Percentiles rank a stretch among this genome's conserved stretches.
Conservation (phyloP, 2,113 vertebrate genomes). For the Alouatta palliata region DNA sequence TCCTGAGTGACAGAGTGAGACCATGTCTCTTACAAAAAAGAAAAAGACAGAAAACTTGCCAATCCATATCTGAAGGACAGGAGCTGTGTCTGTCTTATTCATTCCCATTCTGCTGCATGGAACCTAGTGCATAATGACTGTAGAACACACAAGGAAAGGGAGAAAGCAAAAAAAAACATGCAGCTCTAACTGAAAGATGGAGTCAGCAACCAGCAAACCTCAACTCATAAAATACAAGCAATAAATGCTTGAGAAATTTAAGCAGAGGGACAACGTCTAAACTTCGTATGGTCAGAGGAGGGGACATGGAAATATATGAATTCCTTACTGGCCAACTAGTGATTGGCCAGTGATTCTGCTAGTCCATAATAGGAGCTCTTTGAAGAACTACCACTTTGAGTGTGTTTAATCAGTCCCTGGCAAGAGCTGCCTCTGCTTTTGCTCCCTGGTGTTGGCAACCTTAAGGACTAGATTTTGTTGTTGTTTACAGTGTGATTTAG, state of each 20-base stretch:
- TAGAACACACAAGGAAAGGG: background rate
- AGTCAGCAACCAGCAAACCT: background rate
- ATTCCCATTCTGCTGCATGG: background rate
- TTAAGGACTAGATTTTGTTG: background rate
- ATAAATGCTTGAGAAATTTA: background rate
- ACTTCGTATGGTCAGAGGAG: background rate
- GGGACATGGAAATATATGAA: background rate
- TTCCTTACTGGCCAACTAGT: background rate
- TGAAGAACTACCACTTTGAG: background rate
- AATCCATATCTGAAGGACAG: background rate
- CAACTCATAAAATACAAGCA: background rate
- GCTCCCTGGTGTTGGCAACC: background rate
- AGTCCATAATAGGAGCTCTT: background rate
- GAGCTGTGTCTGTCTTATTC: background rate
- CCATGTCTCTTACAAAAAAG: too few relatives aligned
- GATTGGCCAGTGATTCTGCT: background rate
- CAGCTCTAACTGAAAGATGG: background rate
- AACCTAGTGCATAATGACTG: background rate
- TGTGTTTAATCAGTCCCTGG: background rate
- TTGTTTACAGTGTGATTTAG: conserved; percentile 47
- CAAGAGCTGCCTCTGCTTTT: background rate
- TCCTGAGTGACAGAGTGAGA: too few relatives aligned
- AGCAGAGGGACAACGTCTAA: background rate
- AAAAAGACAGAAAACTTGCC: background rate
- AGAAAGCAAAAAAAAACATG: background rate